phyloP scores from a whole-genome alignment of 2,888 invertebrate species.

The Polymixis lichenea region DNA sequence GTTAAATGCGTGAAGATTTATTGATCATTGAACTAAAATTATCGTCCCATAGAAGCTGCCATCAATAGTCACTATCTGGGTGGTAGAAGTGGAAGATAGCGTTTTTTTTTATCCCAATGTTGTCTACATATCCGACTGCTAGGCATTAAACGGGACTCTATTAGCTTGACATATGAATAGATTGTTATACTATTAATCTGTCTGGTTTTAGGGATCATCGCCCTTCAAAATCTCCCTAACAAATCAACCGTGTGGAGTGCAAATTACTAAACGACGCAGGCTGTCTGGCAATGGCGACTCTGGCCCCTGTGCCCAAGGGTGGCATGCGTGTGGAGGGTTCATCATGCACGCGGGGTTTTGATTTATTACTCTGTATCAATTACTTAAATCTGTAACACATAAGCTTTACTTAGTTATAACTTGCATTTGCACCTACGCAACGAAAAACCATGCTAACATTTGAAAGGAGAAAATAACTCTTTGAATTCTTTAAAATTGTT shows the following conservation, averaged over 20 bases:
- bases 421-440: background rate
- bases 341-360: constrained; percentile 7
- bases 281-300: constrained; percentile 8
- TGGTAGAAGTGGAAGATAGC: background rate
- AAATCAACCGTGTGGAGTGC: constrained; percentile 41
- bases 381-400: background rate
- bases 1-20: constrained; percentile 48
- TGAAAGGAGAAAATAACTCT: background rate
- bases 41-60: constrained; percentile 11
- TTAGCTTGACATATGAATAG: background rate
- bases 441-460: background rate
- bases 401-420: background rate
- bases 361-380: constrained; percentile 31
- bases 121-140: background rate
- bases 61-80: background rate
- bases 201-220: constrained; percentile 35
- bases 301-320: constrained; percentile 11
- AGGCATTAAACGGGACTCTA: background rate
- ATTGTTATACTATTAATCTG: constrained; percentile 5
- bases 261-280: constrained; percentile 35
- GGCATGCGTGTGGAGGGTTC: constrained; percentile 24
- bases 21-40: constrained; percentile 49
- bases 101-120: background rate
- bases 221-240: constrained; percentile 40
- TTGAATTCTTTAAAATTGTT: background rate